Evolutionary conservation across 2,888 invertebrate species (phyloP).

Genomic region (Cyclophora punctaria): DNA sequence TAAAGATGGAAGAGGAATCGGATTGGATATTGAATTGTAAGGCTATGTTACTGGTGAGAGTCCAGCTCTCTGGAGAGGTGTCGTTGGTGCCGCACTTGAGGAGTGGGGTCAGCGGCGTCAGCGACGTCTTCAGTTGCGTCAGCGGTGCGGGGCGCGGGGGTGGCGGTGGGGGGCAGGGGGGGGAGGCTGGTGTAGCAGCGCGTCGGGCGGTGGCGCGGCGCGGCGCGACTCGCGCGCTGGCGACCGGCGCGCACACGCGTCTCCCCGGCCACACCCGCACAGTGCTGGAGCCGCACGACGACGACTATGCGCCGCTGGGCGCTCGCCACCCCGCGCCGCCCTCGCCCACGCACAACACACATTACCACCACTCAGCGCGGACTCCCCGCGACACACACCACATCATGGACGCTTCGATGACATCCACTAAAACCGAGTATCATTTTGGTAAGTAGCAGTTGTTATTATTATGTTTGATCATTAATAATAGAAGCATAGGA

Average conservation of each 20-base stretch:
- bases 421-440: constrained; percentile 49
- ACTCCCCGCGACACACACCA: constrained; percentile 6
- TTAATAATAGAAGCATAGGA: not conserved
- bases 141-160: constrained; percentile 5
- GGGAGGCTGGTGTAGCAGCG: constrained; percentile 15
- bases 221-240: constrained; percentile 38
- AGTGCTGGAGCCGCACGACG: constrained; percentile 11
- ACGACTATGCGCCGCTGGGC: constrained; percentile 21
- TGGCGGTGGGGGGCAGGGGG: constrained; percentile 12
- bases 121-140: constrained; percentile 13
- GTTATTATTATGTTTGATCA: not conserved
- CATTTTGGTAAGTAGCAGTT: constrained; percentile 49
- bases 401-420: constrained; percentile 33
- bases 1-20: no score
- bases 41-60: not conserved
- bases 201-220: constrained; percentile 11
- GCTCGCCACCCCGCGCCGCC: constrained; percentile 22
- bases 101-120: constrained; percentile 23
- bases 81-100: constrained; percentile 4
- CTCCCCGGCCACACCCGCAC: constrained; percentile 29
- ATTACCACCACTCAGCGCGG: constrained; percentile 4
- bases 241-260: constrained; percentile 30
- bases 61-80: not conserved
- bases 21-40: not conserved
- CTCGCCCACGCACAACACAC: constrained; percentile 12